phyloP scores from a whole-genome alignment of 2,888 invertebrate genomes.

The Paralinhomoeus sp. region DNA sequence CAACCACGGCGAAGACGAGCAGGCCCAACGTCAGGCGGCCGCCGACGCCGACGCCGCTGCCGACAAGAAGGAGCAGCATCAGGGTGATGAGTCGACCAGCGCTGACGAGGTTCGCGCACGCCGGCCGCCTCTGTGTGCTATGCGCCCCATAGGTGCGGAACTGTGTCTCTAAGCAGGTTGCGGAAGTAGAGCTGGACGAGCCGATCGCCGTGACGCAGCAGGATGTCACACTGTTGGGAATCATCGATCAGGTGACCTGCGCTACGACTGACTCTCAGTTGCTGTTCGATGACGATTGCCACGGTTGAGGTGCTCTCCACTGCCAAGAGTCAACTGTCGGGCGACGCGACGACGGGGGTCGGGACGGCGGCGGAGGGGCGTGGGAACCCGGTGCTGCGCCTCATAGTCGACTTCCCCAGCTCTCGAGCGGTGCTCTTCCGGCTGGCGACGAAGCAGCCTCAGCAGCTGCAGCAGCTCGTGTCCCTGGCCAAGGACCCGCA shows the following conservation, averaged over 20 bases:
- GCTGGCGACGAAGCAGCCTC: constrained; percentile 2
- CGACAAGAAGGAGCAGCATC: not conserved
- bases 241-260: not conserved
- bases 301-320: too few relatives aligned
- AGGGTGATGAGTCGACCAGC: not conserved
- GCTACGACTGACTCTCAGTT: not conserved
- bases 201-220: not conserved
- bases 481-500: constrained; percentile 2
- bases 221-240: not conserved
- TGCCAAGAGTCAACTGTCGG: too few relatives aligned
- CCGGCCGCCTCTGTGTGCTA: not conserved
- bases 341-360: too few relatives aligned
- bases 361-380: not conserved
- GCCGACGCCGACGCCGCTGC: not conserved
- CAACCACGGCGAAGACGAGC: not conserved
- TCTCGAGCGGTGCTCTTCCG: constrained; percentile 1
- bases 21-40: not conserved
- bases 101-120: not conserved
- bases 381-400: not conserved
- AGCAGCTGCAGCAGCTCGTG: constrained; percentile 4
- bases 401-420: constrained; percentile 2
- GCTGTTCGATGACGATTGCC: too few relatives aligned
- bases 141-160: not conserved
- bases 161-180: not conserved
- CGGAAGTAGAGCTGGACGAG: not conserved